Base-by-base conservation (phyloP, 2,888 invertebrate species). In the Kryphioiulus occultus region DNA sequence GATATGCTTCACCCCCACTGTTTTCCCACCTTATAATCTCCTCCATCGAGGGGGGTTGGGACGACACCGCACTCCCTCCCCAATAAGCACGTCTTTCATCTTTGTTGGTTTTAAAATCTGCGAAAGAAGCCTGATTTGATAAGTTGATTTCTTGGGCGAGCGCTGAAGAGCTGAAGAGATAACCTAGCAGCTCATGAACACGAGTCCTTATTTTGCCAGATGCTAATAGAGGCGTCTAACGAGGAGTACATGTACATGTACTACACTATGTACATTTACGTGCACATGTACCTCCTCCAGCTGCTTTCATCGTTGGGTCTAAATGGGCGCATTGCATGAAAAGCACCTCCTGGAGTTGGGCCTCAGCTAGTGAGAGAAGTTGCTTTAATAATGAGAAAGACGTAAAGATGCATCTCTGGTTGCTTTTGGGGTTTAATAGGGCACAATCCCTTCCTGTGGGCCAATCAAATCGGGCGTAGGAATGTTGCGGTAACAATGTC, bases 101-200 rank as follows among this genome's bases (percentile, higher is more conserved):
- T 68, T n/a, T 68, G 68, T 68, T 68, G 68, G 68, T 68, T 68
- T 68, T 68, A 68, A 68, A 68, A 68, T 68, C 68, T 68, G 68
- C 19, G 68, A 68, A 26, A 26, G 68, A 22, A 68, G 68, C 19
- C 53, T 68, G 68, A 68, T 68, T 68, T 68, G 68, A 68, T 68
- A 68, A 68, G 68, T 68, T 68, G 68, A 68, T 68, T 68, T 68
- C 68, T 68, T 68, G n/a, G 10, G 2, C 22, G 68, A 68, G 68
- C 68, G 3, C 68, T 68, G 68, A 68, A 68, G 68, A 68, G 68
- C 68, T 68, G 68, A 68, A 68, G 68, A 68, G 68, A 68, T 68
- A 68, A 68, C 68, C 68, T 68, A 4, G 68, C 68, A 68, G 68
- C 68, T 68, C 68, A 68, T 68, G 68, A 68, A 68, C 68, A 68